phyloP scores from a whole-genome alignment of 2,113 vertebrate species.

The Sphyrna mokarran region DNA sequence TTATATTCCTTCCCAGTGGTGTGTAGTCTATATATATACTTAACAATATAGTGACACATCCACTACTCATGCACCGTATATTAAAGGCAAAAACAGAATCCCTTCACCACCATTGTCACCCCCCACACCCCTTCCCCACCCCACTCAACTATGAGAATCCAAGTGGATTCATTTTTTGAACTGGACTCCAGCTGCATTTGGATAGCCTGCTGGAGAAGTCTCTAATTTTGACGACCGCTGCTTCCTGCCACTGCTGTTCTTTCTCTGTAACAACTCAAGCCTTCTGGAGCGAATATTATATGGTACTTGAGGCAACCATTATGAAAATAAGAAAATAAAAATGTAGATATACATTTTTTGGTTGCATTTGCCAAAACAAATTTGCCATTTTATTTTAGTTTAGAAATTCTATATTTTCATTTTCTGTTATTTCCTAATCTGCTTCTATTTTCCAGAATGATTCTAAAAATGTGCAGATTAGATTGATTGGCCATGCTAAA shows the following conservation, averaged over 20 bases:
- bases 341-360: no score
- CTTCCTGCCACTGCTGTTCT: neutral
- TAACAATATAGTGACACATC: neutral
- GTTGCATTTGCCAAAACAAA: neutral
- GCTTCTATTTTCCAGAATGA: neutral
- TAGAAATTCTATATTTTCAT: neutral
- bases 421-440: neutral
- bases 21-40: neutral
- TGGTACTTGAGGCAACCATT: neutral
- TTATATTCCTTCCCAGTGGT: neutral
- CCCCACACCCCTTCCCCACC: neutral
- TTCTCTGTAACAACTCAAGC: no score
- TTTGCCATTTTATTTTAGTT: neutral
- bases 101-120: no score
- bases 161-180: neutral
- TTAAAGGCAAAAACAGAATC: neutral
- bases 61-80: neutral
- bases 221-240: neutral
- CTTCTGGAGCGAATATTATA: neutral
- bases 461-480: no score
- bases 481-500: no score
- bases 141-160: no score
- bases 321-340: neutral
- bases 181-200: neutral
- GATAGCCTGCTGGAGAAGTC: neutral